Evolutionary conservation across 2,888 invertebrate species (phyloP).

Genomic region (Cerastoderma edule): DNA sequence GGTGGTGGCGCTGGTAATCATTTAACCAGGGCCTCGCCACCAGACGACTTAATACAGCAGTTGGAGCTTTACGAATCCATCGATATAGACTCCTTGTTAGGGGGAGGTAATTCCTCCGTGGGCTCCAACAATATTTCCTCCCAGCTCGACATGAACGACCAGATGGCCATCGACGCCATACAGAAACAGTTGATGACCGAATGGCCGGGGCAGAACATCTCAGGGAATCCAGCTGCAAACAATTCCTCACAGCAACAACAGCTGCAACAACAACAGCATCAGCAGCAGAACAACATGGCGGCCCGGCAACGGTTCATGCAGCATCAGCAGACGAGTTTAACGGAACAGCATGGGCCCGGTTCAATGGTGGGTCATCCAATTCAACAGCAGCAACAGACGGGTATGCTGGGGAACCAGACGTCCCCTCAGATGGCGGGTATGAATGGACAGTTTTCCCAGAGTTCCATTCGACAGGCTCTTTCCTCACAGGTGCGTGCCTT

Average conservation of each 20-base stretch:
- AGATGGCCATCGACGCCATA: slow-evolving; percentile 94
- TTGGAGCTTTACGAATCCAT: slow-evolving; percentile 72
- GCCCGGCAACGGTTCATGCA: slow-evolving; percentile 44
- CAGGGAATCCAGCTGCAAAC: slow-evolving; percentile 16
- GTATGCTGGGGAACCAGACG: slow-evolving; percentile 39
- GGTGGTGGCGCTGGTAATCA: not conserved
- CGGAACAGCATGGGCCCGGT: slow-evolving; percentile 15
- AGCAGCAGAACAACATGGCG: slow-evolving; percentile 29
- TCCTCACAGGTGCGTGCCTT: slow-evolving; percentile 43
- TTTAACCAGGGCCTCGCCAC: not conserved
- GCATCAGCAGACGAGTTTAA: slow-evolving; percentile 26
- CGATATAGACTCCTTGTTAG: slow-evolving; percentile 71
- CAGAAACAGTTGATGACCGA: slow-evolving; percentile 94
- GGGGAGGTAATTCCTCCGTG: slow-evolving; percentile 38
- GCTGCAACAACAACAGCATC: no score
- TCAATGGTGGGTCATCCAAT: slow-evolving; percentile 35
- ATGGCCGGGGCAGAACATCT: slow-evolving; percentile 62
- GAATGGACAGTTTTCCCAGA: slow-evolving; percentile 84
- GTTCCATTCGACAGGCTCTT: slow-evolving; percentile 70
- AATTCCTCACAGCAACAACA: no score
- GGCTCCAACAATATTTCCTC: slow-evolving; percentile 85
- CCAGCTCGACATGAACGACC: slow-evolving; percentile 85
- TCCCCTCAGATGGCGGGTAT: slow-evolving; percentile 60
- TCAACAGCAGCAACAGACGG: slow-evolving; percentile 28
- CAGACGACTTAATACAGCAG: slow-evolving; percentile 67